Conservation (phyloP, 2,113 vertebrate genomes). For the Urocolius indicus region DNA sequence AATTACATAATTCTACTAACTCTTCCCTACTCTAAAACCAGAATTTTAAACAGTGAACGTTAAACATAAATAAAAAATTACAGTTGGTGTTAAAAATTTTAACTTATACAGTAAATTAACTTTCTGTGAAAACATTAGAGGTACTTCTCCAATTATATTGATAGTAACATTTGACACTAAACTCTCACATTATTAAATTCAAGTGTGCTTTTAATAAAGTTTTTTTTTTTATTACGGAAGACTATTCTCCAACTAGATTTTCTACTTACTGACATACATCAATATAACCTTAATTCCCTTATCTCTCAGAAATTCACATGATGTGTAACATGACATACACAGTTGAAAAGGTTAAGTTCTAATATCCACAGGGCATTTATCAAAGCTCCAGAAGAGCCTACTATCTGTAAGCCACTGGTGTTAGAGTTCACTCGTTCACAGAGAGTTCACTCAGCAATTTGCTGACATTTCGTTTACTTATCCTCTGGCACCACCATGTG, state of each 20-base stretch:
- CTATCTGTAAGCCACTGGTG: background rate
- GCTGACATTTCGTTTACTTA: background rate
- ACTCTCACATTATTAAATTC: background rate
- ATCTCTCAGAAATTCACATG: background rate
- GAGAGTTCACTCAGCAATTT: background rate
- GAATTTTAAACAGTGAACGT: background rate
- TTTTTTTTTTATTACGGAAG: background rate
- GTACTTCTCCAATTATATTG: background rate
- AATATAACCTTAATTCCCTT: background rate
- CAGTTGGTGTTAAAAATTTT: background rate
- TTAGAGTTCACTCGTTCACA: accelerated
- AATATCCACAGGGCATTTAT: background rate
- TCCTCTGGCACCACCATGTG: constrained; percentile 50
- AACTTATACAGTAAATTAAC: background rate
- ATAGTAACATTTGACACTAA: background rate
- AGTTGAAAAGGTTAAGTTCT: background rate
- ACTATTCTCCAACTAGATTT: background rate
- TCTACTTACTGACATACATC: background rate
- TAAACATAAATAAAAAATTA: background rate
- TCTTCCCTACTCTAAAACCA: background rate
- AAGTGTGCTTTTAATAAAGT: background rate
- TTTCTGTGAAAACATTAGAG: background rate
- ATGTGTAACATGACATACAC: accelerated
- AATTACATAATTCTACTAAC: background rate
- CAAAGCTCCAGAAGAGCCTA: background rate